Percentiles rank a stretch among this genome's conserved stretches.
These are phyloP conservation scores for Aegithalos caudatus DNA, from an alignment of 2,113 vertebrate genomes.

Conservation along the genomic window DNA sequence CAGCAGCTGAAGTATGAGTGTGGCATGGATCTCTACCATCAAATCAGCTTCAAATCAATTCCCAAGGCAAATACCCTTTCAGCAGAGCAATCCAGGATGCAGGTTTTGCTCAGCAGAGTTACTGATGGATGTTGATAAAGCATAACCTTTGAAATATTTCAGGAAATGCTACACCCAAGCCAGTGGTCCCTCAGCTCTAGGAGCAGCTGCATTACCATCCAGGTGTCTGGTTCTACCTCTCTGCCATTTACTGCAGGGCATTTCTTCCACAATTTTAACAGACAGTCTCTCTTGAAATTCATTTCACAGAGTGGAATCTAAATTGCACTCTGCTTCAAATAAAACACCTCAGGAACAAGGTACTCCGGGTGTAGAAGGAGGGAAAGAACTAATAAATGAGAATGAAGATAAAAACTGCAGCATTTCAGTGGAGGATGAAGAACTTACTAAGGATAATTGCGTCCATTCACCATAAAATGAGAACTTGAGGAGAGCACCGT, in stretches of 20 bases:
- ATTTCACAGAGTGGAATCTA: neutral
- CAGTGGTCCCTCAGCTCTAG: neutral
- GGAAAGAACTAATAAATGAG: neutral
- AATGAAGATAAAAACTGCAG: neutral
- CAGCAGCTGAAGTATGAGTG: neutral
- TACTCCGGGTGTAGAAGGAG: neutral
- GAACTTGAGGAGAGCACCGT: neutral
- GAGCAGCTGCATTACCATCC: neutral
- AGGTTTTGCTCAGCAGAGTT: neutral
- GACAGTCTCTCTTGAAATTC: neutral
- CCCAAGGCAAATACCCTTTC: neutral
- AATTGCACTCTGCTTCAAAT: neutral
- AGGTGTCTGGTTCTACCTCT: neutral
- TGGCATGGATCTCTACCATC: neutral
- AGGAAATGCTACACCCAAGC: neutral
- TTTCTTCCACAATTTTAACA: neutral
- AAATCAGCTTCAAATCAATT: neutral
- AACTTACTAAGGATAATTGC: neutral
- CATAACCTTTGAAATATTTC: rapidly evolving
- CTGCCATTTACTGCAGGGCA: neutral
- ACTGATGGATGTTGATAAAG: neutral
- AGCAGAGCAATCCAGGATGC: neutral
- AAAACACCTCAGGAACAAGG: neutral
- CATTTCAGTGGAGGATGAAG: neutral
- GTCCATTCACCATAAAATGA: neutral